Evolutionary conservation across 2,113 vertebrate genomes (phyloP), one percentile per base, ranked within the genome.

Genomic region (Pelobates fuscus): DNA sequence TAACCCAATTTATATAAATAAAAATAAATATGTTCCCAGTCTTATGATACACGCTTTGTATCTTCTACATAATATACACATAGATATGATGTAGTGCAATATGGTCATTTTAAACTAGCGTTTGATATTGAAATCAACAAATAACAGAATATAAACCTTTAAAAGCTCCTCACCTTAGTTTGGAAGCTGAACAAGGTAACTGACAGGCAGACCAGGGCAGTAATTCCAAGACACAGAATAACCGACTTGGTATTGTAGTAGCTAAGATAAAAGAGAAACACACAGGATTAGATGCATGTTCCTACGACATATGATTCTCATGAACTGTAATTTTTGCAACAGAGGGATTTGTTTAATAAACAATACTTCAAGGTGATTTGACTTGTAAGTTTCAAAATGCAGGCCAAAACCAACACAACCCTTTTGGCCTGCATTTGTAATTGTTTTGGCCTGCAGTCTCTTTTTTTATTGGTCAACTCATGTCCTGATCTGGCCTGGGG

Each of bases 201-300:
- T 0, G 92, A 85, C 24, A 97, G 86, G 82, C 96, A 98, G 78
- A 98, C 96, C 27, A 94, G 85, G 21, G 89, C 91, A 0, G 96
- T 96, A 85, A 97, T 97, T 11, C 92, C 93, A 71, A 97, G 89
- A 69, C 95, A 97, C 84, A 97, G 83, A 27, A 98, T 90, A 78
- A 98, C 96, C 0, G 96, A 98, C 25, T 88, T 95, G 77, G 96
- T 98, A 57, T 96, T 91, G 84, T 97, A 97, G 84, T 91, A 98
- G 78, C 95, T 97, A 86, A 70, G 62, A 67, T 77, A 5, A 0
- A 62, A 32, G 25, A 8, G 79, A 63, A 67, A 11, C 1, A 21
- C n/a, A 11, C 0, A 24, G 30, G 23, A 66, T 2, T 12, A 27
- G 44, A 1, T 12, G 17, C 44, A 12, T 17, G 10, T 18, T 14